Percentiles rank a stretch among this genome's conserved stretches.
These are phyloP conservation scores for Pteronotus mesoamericanus DNA, from an alignment of 2,797 vertebrate species.

Conservation along the genomic window DNA sequence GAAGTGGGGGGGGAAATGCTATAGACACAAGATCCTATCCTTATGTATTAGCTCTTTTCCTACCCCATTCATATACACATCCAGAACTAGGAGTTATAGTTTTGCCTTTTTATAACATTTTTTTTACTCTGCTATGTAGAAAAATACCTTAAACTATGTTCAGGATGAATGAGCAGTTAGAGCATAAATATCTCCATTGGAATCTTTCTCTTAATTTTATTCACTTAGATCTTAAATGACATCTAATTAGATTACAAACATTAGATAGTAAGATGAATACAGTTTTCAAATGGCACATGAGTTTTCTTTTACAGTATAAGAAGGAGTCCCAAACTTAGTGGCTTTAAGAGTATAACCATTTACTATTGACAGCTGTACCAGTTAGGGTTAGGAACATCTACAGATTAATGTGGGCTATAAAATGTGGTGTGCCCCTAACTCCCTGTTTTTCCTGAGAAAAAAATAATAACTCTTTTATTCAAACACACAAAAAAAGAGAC, in stretches of 20 bases:
- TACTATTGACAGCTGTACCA: constrained; percentile 47
- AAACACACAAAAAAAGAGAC: too few species aligned
- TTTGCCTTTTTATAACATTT: neutral
- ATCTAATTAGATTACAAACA: neutral
- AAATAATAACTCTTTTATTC: constrained; percentile 59
- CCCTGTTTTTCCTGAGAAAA: constrained; percentile 63
- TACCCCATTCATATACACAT: neutral
- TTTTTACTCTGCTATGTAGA: neutral
- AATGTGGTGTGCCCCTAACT: constrained; percentile 59
- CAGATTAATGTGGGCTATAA: constrained; percentile 48
- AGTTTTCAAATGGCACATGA: neutral
- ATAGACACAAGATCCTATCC: neutral
- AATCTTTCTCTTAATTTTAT: neutral
- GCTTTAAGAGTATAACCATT: neutral
- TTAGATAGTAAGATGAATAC: neutral
- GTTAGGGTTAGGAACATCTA: constrained; percentile 62
- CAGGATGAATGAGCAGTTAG: neutral
- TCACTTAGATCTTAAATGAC: neutral
- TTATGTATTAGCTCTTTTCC: neutral
- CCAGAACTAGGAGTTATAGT: neutral
- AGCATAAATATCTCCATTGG: neutral
- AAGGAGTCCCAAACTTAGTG: neutral
- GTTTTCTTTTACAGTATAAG: neutral
- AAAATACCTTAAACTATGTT: neutral
- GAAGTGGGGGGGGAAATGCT: neutral